Evolutionary conservation across 2,113 vertebrate genomes (phyloP).

Genomic region (Numida meleagris): DNA sequence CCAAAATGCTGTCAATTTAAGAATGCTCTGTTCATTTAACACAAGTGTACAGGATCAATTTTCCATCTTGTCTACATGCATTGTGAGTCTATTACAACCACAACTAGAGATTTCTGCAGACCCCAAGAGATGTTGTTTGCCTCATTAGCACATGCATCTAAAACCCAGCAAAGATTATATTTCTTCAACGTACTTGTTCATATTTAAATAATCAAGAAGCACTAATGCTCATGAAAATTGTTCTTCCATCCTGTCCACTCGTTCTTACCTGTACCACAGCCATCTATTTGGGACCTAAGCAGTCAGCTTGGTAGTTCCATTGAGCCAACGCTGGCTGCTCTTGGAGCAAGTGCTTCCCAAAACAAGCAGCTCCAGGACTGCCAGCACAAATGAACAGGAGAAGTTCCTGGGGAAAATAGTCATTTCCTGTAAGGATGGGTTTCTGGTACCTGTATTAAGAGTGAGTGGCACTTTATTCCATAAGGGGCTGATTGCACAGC

Average conservation of each 20-base stretch:
- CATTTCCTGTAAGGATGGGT: not conserved
- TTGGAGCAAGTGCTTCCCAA: not conserved
- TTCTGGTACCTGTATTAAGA: not conserved
- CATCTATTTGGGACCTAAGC: not conserved
- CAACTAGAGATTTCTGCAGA: not conserved
- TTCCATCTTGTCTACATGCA: slow-evolving; percentile 34
- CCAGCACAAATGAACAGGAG: not conserved
- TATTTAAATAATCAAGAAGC: not conserved
- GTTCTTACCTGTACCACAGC: not conserved
- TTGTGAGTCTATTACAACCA: not conserved
- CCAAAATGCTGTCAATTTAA: slow-evolving; percentile 12
- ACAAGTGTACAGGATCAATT: slow-evolving; percentile 29
- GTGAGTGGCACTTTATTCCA: not conserved
- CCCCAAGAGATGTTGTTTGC: not conserved
- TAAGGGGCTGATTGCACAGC: slow-evolving; percentile 6
- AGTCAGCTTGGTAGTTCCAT: not conserved
- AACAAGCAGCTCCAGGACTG: not conserved
- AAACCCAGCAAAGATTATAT: not conserved
- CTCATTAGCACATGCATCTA: not conserved
- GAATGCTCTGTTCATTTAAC: not conserved
- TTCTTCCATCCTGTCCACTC: not conserved
- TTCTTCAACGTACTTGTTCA: not conserved
- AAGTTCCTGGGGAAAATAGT: not conserved
- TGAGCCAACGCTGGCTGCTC: not conserved
- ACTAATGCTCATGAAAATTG: not conserved